A percentile compares a stretch with the other conserved stretches of the same genome.
Conservation (phyloP, 2,888 invertebrate species). For the Cryptosula pallasiana region DNA sequence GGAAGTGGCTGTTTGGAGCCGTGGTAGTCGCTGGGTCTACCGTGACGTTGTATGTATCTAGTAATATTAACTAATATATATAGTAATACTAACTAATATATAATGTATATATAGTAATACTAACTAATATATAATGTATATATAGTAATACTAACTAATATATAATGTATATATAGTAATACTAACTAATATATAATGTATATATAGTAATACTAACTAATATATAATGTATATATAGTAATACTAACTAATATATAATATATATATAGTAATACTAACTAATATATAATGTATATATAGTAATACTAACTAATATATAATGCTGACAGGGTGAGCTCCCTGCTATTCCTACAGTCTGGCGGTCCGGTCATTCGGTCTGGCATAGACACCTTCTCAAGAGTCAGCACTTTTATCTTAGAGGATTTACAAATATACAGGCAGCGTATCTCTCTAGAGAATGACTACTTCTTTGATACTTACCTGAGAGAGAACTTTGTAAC, state of each 20-base stretch:
- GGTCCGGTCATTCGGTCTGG: neutral
- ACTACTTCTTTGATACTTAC: neutral
- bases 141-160: too few relatives aligned
- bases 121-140: too few relatives aligned
- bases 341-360: neutral
- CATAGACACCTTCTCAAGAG: neutral
- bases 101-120: too few relatives aligned
- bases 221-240: too few relatives aligned
- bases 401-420: neutral
- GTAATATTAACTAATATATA: too few relatives aligned
- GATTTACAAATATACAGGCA: slow-evolving; percentile 7
- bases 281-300: neutral
- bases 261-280: too few relatives aligned
- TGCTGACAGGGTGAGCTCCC: neutral
- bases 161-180: too few relatives aligned
- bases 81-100: too few relatives aligned
- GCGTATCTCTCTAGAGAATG: neutral
- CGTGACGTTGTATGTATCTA: slow-evolving; percentile 12
- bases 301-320: neutral
- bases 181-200: too few relatives aligned
- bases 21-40: neutral
- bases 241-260: too few relatives aligned
- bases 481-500: neutral
- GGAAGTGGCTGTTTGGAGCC: neutral
- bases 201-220: too few relatives aligned